A percentile compares a stretch with the other conserved stretches of the same genome.
Conservation (phyloP, 2,888 invertebrate species). For the Troides helena region DNA sequence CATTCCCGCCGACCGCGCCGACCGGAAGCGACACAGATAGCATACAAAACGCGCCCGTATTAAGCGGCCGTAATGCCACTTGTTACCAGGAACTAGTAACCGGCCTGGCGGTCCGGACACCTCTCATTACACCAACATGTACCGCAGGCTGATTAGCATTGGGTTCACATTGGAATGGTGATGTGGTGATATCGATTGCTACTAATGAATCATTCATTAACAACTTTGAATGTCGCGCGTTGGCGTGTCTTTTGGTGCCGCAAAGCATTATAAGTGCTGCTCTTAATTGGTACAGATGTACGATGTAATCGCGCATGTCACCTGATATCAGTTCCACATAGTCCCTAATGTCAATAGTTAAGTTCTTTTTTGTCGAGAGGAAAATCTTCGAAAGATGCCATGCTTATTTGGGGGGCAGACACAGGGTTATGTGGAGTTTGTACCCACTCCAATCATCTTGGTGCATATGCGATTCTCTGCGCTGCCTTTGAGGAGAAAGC, state of each 20-base stretch:
- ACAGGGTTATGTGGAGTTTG: too few species aligned
- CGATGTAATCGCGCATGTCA: not conserved
- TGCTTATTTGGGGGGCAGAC: too few species aligned
- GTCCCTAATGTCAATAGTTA: too few species aligned
- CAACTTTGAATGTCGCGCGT: conserved; percentile 2
- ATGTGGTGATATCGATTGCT: not conserved
- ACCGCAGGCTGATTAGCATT: not conserved
- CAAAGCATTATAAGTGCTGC: not conserved
- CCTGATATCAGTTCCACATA: not conserved
- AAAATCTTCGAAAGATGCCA: too few species aligned
- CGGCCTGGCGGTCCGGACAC: conserved; percentile 21
- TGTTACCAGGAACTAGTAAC: conserved; percentile 35
- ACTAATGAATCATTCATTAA: conserved; percentile 19
- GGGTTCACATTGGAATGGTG: not conserved
- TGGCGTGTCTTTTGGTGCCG: conserved; percentile 6
- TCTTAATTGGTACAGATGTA: conserved; percentile 10
- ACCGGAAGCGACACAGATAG: conserved; percentile 19
- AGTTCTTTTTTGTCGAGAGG: too few species aligned
- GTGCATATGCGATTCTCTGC: too few species aligned
- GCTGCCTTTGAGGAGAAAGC: too few species aligned
- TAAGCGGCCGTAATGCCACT: conserved; percentile 34
- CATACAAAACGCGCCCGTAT: conserved; percentile 26
- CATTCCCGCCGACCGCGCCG: not conserved
- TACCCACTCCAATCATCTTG: too few species aligned
- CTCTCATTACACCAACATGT: not conserved